Percentiles rank a stretch among this genome's conserved stretches.
phyloP scores from a whole-genome alignment of 2,888 invertebrate species.

The Drosophila austrosaltans region DNA sequence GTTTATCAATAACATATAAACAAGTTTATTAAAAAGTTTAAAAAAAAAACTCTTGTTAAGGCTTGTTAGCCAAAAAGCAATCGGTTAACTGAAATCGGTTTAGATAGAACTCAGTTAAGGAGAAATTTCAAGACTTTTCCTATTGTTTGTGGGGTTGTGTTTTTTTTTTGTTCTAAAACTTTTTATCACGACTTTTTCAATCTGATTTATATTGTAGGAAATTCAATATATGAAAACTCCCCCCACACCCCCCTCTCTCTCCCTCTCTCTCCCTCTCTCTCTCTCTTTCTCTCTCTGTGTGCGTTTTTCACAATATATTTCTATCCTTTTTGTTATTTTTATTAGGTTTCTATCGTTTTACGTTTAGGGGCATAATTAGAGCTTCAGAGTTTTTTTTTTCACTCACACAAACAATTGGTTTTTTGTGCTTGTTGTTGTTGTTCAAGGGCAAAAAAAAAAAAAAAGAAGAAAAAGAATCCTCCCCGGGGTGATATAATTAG shows the following conservation, averaged over 20 bases:
- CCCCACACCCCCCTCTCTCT: not conserved
- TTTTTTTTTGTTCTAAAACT: too few species aligned
- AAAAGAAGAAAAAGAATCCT: not conserved
- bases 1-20: too few species aligned
- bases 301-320: not conserved
- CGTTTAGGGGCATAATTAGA: conserved; percentile 19
- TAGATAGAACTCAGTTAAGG: too few species aligned
- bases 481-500: conserved; percentile 23
- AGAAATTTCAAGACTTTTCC: too few species aligned
- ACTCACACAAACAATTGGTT: not conserved
- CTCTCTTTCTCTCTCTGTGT: not conserved
- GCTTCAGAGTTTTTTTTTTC: conserved; percentile 11
- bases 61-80: too few species aligned
- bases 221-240: too few species aligned
- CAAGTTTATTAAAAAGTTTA: too few species aligned
- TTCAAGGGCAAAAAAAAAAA: conserved; percentile 6
- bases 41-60: too few species aligned
- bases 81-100: too few species aligned
- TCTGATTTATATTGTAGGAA: too few species aligned
- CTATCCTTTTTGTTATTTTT: not conserved
- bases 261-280: not conserved
- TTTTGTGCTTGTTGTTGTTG: conserved; percentile 4
- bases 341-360: conserved; percentile 12
- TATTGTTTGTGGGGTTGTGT: too few species aligned
- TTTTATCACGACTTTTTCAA: too few species aligned